Conservation (phyloP, 2,113 vertebrate genomes). For the Thamnophis sirtalis region DNA sequence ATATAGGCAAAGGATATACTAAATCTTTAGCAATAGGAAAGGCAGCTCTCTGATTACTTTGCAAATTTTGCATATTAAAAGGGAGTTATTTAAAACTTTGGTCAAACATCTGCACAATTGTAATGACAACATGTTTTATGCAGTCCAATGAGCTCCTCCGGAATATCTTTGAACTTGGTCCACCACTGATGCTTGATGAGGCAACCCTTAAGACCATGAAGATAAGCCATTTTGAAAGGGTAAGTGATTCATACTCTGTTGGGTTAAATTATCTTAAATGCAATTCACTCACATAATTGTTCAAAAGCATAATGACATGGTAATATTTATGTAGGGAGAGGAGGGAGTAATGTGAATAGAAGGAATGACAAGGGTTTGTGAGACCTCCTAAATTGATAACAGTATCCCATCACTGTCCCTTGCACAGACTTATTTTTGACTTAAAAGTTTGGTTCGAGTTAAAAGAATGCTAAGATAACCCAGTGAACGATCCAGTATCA, state of each 20-base stretch:
- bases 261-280: too few relatives aligned
- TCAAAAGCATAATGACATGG: neutral
- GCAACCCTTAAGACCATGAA: slow-evolving; percentile 92
- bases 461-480: neutral
- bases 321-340: neutral
- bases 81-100: neutral
- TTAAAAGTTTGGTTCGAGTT: neutral
- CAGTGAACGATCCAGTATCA: neutral
- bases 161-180: slow-evolving; percentile 95
- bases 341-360: neutral
- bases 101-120: neutral
- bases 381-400: neutral
- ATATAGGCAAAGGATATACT: neutral
- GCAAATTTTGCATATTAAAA: neutral
- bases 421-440: neutral
- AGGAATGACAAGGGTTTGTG: neutral
- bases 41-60: neutral
- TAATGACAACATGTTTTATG: slow-evolving; percentile 15
- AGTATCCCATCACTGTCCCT: neutral
- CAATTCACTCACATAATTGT: neutral
- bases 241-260: slow-evolving; percentile 56
- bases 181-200: slow-evolving; percentile 87
- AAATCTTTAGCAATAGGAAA: neutral
- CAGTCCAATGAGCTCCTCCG: slow-evolving; percentile 96
- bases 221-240: slow-evolving; percentile 92